Evolutionary conservation across 2,797 vertebrate species (phyloP).

Genomic region (Phoebastria nigripes): DNA sequence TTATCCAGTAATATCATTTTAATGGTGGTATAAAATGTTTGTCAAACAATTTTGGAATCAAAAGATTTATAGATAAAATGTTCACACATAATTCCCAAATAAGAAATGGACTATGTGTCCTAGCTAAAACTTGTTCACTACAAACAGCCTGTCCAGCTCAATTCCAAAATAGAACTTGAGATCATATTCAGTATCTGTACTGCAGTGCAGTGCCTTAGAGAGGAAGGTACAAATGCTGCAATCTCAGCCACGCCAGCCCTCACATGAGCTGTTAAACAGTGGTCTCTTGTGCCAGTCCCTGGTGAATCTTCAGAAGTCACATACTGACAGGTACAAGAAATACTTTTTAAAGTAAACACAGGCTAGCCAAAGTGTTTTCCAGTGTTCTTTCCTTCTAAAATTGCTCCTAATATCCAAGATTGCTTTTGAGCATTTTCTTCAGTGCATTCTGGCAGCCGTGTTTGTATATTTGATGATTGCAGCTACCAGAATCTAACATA

Average conservation of each 20-base stretch:
- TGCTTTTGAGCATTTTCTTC: not conserved
- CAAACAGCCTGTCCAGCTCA: not conserved
- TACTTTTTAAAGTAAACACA: not conserved
- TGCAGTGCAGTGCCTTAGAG: slow-evolving; percentile 59
- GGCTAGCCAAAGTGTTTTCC: not conserved
- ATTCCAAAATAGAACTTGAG: slow-evolving; percentile 43
- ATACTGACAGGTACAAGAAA: not conserved
- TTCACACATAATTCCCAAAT: not conserved
- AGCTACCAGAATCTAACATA: not conserved
- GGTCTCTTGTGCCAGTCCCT: slow-evolving; percentile 11
- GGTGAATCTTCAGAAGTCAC: not conserved
- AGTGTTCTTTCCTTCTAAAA: not conserved
- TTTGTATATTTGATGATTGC: not conserved
- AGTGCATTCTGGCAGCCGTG: not conserved
- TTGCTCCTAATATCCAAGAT: not conserved
- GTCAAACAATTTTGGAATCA: not conserved
- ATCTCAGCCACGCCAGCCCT: slow-evolving; percentile 24
- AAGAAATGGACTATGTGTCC: not conserved
- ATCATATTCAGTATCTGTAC: slow-evolving; percentile 16
- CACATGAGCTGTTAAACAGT: slow-evolving; percentile 13
- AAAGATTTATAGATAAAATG: not conserved
- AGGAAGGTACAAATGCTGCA: slow-evolving; percentile 51
- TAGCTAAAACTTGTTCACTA: not conserved
- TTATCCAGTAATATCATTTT: not conserved
- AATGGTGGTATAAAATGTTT: not conserved